A percentile compares a stretch with the other conserved stretches of the same genome.
These are phyloP conservation scores for Mercenaria mercenaria DNA, from an alignment of 1,140 invertebrate species.

Conservation along the genomic window DNA sequence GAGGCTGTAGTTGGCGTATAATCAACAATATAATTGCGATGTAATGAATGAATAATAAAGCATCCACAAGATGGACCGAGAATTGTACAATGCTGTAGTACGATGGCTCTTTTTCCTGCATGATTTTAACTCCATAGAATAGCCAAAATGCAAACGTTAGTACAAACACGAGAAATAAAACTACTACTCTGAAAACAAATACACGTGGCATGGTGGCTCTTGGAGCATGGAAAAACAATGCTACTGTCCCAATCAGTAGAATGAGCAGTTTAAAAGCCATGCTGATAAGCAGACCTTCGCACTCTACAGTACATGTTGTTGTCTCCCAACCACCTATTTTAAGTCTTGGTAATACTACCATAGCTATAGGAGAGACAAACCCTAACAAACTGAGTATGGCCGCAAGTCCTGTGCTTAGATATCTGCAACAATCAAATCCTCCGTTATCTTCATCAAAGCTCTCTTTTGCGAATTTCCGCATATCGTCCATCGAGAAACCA, in stretches of 20 bases:
- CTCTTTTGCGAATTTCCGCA: slow-evolving; percentile 84
- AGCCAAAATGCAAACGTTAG: slow-evolving; percentile 99
- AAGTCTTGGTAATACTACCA: slow-evolving; percentile 94
- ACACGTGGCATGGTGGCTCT: slow-evolving; percentile 96
- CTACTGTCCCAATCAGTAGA: slow-evolving; percentile 97
- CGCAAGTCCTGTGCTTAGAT: slow-evolving; percentile 90
- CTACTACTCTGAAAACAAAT: slow-evolving; percentile 95
- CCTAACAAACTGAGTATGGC: slow-evolving; percentile 92
- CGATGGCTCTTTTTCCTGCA: slow-evolving; percentile 76
- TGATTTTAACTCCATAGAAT: slow-evolving; percentile 95
- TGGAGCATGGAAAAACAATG: slow-evolving; percentile 88
- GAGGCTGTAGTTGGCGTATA: slow-evolving; percentile 95
- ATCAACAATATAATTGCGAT: slow-evolving; percentile 96
- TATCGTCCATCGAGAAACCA: slow-evolving; percentile 94
- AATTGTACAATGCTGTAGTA: slow-evolving; percentile 93
- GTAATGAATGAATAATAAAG: slow-evolving; percentile 97
- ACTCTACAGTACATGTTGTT: slow-evolving; percentile 92
- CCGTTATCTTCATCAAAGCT: slow-evolving; percentile 80
- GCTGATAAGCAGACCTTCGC: slow-evolving; percentile 95
- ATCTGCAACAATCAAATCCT: slow-evolving; percentile 86
- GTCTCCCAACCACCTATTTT: slow-evolving; percentile 87
- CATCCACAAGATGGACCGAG: slow-evolving; percentile 95
- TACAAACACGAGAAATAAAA: slow-evolving; percentile 95
- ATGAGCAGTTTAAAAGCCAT: slow-evolving; percentile 96
- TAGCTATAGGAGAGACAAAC: slow-evolving; percentile 96